Evolutionary conservation across 2,113 vertebrate species (phyloP), one percentile per base, ranked within the genome.

Genomic region (Pristiophorus japonicus): DNA sequence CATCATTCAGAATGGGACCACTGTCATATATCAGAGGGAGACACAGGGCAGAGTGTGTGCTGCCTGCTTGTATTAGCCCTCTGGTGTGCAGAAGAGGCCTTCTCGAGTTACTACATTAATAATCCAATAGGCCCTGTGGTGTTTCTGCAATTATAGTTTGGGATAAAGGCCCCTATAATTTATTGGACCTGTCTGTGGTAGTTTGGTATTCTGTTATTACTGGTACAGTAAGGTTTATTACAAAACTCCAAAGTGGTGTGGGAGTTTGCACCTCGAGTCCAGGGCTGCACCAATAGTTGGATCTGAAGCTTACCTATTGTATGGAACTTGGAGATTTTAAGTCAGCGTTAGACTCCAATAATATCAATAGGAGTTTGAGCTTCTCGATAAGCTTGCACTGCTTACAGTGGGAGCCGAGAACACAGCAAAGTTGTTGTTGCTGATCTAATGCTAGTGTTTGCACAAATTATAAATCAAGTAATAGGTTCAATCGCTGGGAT

Each of bases 51-150:
- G 66, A 34, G 38, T 70, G 45, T 94, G 66, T 12, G 16, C 93
- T 92, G 88, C 88, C 59, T 65, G 88, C 88, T 63, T 63, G 16
- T n/a, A 24, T 91, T 38, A 94, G 38, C 22, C 42, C 92, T 94
- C 92, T 51, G 45, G 11, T 20, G 42, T 67, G 93, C 22, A 94
- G 93, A 94, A 42, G 8, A 45, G 3, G 2, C 51, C 30, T 90
- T 59, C 30, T 59, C 4, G 87, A 59, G 38, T 90, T 90, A 34
- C 87, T 62, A 2, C 42, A 70, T 47, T 24, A 16, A 73, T 94
- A 94, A 51, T 47, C 66, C 93, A 70, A 67, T 30, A 45, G 45
- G 22, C 27, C 65, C 66, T 30, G 10, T 70, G 45, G 65, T 27
- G 42, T 70, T 94, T 24, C 92, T 94, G 92, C 42, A 94, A 47